Conservation (phyloP, 2,113 vertebrate species). For the Boulengeromyrus knoepffleri region DNA sequence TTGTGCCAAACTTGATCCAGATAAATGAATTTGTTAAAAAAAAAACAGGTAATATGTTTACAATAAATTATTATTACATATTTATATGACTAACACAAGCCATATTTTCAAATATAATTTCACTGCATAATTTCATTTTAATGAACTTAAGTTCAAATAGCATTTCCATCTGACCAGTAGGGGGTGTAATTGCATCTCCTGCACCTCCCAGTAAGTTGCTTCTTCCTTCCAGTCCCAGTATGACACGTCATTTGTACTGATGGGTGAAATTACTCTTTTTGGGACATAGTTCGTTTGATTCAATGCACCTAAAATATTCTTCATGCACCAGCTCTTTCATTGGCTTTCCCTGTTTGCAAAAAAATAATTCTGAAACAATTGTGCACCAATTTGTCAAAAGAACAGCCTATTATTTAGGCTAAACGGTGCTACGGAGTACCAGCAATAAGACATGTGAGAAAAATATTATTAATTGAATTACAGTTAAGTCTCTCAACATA, state of each 20-base stretch:
- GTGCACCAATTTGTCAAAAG: too few species aligned
- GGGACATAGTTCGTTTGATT: too few species aligned
- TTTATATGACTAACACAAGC: background rate
- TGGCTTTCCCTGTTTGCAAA: too few species aligned
- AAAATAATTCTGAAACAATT: too few species aligned
- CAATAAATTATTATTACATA: background rate
- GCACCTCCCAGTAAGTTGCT: background rate
- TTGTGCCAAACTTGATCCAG: background rate
- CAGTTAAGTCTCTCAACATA: too few species aligned
- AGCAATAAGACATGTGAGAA: too few species aligned
- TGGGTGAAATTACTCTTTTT: too few species aligned
- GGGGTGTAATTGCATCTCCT: background rate
- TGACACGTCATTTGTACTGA: background rate
- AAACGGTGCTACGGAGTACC: too few species aligned
- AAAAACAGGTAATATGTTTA: background rate
- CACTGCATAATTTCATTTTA: background rate
- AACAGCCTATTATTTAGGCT: too few species aligned
- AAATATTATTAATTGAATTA: too few species aligned
- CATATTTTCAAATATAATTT: background rate
- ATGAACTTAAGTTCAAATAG: background rate
- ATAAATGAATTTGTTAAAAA: background rate
- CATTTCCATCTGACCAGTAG: background rate
- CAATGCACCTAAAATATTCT: too few species aligned
- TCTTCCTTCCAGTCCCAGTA: background rate
- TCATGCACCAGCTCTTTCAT: too few species aligned